Evolutionary conservation across 2,113 vertebrate species (phyloP), one percentile per base, ranked within the genome.

Genomic region (Sialia sialis): DNA sequence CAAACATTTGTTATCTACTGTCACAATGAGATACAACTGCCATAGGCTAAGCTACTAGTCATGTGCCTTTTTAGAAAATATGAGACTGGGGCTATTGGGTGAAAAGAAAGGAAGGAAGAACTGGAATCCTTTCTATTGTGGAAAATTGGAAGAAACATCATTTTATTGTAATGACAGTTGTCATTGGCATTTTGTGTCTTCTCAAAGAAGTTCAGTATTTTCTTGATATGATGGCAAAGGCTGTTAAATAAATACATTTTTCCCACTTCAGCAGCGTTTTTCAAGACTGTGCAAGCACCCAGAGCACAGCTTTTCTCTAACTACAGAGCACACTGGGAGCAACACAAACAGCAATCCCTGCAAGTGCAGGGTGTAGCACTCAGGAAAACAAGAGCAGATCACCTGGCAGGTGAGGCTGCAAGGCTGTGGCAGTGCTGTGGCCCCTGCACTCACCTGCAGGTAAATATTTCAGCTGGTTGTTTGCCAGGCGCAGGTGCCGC

Each of bases 381-480:
- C 9, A 56, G 39, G 6, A 66, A 49, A 72, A 4, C 36, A 8
- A 15, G 54, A 60, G 63, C 30, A 43, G 59, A n/a, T 34, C 39
- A 18, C 18, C 2, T 27, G 12, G 82, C n/a, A 43, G n/a, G 73
- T 12, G 16, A 36, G 68, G 48, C 15, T 70, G 18, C 51, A 41
- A 10, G 32, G 85, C 66, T 36, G 66, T 41, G 89, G 16, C 32
- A 44, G 16, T 16, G 58, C 54, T 80, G 25, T 23, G 64, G 30
- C 7, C 78, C 13, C 52, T n/a, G 62, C 60, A 85, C 97, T 93
- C 96, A 99, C 98, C 98, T 98, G 98, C 97, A 92, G 98, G 99
- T 77, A 99, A 98, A 70, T 97, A 98, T 79, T 98, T 99, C 67
- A 99, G 98, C 56, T 98, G 98, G 97, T 99, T 99, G 92, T 99